phyloP scores from a whole-genome alignment of 2,888 invertebrate species.

The Strigamia transsilvanica region DNA sequence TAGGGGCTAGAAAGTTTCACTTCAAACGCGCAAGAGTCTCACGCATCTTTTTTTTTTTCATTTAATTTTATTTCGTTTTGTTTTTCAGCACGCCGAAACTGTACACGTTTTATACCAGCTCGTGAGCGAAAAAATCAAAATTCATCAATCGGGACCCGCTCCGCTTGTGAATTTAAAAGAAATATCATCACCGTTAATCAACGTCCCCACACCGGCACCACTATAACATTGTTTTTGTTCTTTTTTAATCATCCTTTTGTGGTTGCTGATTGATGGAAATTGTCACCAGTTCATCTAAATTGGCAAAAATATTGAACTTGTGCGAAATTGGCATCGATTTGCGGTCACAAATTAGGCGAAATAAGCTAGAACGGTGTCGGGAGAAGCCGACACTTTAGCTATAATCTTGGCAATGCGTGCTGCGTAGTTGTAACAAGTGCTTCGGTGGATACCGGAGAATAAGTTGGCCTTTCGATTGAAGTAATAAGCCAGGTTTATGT shows the following conservation, averaged over 20 bases:
- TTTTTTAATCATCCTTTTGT: no score
- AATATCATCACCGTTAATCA: slow-evolving; percentile 83
- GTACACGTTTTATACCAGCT: slow-evolving; percentile 81
- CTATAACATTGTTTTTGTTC: neutral
- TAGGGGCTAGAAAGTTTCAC: no score
- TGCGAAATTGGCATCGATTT: neutral
- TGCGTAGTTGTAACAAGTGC: neutral
- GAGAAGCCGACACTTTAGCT: neutral
- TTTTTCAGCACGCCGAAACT: slow-evolving; percentile 79
- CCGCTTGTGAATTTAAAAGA: slow-evolving; percentile 73
- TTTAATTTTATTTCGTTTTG: slow-evolving; percentile 50
- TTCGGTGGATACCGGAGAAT: slow-evolving; percentile 50
- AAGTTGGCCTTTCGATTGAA: slow-evolving; percentile 56
- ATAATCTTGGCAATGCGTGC: neutral
- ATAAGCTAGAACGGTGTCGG: neutral
- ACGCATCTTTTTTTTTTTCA: slow-evolving; percentile 37
- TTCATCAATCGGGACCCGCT: slow-evolving; percentile 72
- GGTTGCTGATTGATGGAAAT: no score
- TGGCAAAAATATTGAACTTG: no score
- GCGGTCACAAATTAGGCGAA: no score
- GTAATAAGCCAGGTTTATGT: slow-evolving; percentile 53
- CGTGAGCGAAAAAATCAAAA: slow-evolving; percentile 79
- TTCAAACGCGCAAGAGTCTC: no score
- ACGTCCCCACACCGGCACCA: slow-evolving; percentile 82
- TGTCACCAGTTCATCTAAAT: no score